These are phyloP conservation scores for Siniperca obscura DNA, from an alignment of 2,797 vertebrate genomes.

Conservation along the genomic window DNA sequence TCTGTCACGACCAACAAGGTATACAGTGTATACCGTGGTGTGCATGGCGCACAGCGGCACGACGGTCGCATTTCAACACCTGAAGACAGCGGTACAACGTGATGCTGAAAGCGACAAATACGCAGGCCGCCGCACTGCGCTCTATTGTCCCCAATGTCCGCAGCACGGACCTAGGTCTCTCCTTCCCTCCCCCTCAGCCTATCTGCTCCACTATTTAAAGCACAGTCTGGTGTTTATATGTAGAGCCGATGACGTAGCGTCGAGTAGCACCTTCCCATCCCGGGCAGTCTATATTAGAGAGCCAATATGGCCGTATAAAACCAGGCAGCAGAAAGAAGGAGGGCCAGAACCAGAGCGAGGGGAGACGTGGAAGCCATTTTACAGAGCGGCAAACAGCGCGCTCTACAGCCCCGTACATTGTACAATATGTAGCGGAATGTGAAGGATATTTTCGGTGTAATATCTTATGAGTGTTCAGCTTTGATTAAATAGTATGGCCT, in stretches of 20 bases:
- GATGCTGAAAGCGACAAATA: background rate
- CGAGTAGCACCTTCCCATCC: slow-evolving; percentile 97
- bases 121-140: slow-evolving; percentile 38
- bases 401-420: slow-evolving; percentile 39
- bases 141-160: slow-evolving; percentile 79
- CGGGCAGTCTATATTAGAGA: slow-evolving; percentile 99
- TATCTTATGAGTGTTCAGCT: slow-evolving; percentile 27
- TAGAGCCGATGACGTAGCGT: slow-evolving; percentile 95
- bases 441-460: slow-evolving; percentile 43
- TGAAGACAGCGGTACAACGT: background rate
- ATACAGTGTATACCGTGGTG: background rate
- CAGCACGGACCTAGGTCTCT: slow-evolving; percentile 75
- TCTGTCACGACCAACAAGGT: background rate
- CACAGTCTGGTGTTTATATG: slow-evolving; percentile 95
- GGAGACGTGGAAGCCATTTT: slow-evolving; percentile 83
- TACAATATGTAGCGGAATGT: slow-evolving; percentile 35
- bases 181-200: slow-evolving; percentile 66
- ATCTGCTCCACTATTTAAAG: slow-evolving; percentile 94
- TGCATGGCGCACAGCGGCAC: background rate
- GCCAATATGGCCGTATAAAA: slow-evolving; percentile 98
- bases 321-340: slow-evolving; percentile 92
- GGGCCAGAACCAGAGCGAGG: slow-evolving; percentile 89
- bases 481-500: background rate
- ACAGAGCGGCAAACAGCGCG: slow-evolving; percentile 71
- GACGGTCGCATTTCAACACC: background rate